These are phyloP conservation scores for Lasiurus borealis DNA, from an alignment of 2,113 vertebrate species.

Conservation along the genomic window DNA sequence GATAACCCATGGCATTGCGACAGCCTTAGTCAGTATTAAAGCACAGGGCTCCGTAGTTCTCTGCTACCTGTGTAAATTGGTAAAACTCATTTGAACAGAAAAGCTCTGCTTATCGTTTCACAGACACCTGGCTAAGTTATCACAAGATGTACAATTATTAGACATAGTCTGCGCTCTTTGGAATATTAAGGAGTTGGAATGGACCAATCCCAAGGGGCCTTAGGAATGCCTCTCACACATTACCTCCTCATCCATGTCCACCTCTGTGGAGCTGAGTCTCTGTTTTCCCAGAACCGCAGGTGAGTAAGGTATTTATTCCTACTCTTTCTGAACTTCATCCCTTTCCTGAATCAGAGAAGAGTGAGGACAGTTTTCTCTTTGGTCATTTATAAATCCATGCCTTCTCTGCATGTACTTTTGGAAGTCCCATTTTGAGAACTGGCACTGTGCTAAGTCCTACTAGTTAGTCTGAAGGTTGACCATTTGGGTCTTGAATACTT, in stretches of 20 bases:
- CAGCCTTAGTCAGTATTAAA: not conserved
- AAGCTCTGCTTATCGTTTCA: not conserved
- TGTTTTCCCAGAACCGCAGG: not conserved
- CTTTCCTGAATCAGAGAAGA: not conserved
- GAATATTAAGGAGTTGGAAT: not conserved
- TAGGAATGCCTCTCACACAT: accelerated
- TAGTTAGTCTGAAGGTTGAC: not conserved
- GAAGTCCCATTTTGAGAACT: not conserved
- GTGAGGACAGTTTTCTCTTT: not conserved
- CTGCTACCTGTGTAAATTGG: not conserved
- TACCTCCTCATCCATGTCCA: not conserved
- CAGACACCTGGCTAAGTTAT: not conserved
- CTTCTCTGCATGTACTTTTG: not conserved
- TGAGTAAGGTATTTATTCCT: not conserved
- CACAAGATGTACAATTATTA: not conserved
- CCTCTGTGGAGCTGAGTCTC: not conserved
- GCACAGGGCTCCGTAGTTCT: not conserved
- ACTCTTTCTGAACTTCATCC: not conserved
- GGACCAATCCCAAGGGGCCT: not conserved
- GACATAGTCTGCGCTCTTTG: not conserved
- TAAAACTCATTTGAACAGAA: not conserved
- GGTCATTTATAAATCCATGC: not conserved
- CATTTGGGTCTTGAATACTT: not conserved
- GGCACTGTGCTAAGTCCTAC: no score
- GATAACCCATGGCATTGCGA: not conserved